Percentiles rank a stretch among this genome's conserved stretches.
Conservation (phyloP, 2,113 vertebrate genomes). For the Oncorhynchus clarkii region DNA sequence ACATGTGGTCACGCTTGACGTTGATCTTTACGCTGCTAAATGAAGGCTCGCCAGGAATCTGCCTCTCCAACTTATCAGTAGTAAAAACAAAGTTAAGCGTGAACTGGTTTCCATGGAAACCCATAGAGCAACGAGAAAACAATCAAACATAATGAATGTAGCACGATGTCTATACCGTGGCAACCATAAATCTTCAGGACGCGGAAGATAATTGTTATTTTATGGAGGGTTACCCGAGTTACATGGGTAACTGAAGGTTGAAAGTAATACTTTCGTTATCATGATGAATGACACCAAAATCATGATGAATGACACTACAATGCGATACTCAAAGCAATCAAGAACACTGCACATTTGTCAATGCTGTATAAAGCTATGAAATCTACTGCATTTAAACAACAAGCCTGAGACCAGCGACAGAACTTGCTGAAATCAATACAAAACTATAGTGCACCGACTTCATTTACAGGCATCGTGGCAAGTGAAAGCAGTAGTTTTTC, state of each 20-base stretch:
- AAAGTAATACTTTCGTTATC: background rate
- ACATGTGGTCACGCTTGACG: background rate
- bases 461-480: background rate
- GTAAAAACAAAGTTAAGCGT: background rate
- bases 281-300: background rate
- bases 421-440: too few species aligned
- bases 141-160: constrained; percentile 4
- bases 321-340: background rate
- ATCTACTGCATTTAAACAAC: background rate
- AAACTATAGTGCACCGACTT: background rate
- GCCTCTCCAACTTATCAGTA: background rate
- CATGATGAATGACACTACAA: background rate
- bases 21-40: background rate
- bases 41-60: background rate
- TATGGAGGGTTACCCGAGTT: too few species aligned
- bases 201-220: too few species aligned
- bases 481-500: constrained; percentile 22
- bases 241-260: constrained; percentile 4
- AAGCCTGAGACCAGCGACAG: background rate
- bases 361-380: background rate
- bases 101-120: constrained; percentile 45
- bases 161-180: background rate
- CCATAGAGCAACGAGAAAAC: background rate
- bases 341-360: background rate
- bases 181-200: background rate